These are phyloP conservation scores for Teleopsis dalmanni DNA, from an alignment of 1,140 invertebrate species.

Conservation along the genomic window DNA sequence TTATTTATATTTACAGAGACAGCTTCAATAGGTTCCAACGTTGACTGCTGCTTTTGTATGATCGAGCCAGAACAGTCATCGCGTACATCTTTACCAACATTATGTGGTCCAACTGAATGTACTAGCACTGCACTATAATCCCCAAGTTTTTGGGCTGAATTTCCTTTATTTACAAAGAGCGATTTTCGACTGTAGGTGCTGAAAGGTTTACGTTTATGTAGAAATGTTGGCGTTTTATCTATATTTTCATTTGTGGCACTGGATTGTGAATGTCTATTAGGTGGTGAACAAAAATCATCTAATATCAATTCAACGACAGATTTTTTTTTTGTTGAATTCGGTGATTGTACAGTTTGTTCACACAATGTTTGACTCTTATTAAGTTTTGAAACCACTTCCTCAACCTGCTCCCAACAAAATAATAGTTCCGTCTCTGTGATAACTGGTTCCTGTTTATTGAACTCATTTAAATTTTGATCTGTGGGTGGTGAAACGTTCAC, in stretches of 20 bases:
- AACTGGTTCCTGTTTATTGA: too few species aligned
- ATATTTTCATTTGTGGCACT: background rate
- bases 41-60: too few species aligned
- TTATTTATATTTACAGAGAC: too few species aligned
- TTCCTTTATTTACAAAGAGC: background rate
- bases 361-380: background rate
- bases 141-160: constrained; percentile 4
- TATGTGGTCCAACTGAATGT: background rate
- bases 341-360: too few species aligned
- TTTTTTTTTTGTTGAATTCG: background rate
- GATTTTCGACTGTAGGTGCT: constrained; percentile 5
- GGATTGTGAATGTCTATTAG: background rate
- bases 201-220: background rate
- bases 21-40: too few species aligned
- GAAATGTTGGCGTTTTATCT: constrained; percentile 4
- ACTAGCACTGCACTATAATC: too few species aligned
- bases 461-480: too few species aligned
- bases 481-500: too few species aligned
- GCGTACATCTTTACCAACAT: background rate
- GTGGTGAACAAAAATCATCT: constrained; percentile 12
- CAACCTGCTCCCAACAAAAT: constrained; percentile 2
- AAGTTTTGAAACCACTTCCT: background rate
- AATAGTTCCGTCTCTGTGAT: too few species aligned
- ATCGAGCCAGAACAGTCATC: too few species aligned
- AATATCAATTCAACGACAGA: constrained; percentile 12